Evolutionary conservation across 1,140 invertebrate genomes (phyloP).

Genomic region (Limonius californicus): DNA sequence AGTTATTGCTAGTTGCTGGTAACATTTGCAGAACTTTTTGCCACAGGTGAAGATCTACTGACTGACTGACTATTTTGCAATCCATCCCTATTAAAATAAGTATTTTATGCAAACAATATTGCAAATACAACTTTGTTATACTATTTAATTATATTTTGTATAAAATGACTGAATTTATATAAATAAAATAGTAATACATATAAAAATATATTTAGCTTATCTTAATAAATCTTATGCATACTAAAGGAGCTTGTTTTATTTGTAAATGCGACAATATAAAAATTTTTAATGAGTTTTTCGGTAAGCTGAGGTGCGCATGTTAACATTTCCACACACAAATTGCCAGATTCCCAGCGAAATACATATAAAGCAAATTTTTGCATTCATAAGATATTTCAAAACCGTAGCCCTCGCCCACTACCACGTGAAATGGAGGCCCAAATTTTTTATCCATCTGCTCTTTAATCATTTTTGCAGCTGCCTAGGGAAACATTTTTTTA

Average conservation of each 20-base stretch:
- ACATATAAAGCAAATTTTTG: conserved; percentile 87
- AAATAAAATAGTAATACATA: conserved; percentile 2
- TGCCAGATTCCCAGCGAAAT: conserved; percentile 85
- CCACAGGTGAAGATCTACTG: too few relatives aligned
- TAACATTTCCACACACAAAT: conserved; percentile 90
- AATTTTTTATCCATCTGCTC: conserved; percentile 93
- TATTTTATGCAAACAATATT: neutral
- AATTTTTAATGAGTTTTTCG: too few relatives aligned
- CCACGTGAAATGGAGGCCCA: conserved; percentile 87
- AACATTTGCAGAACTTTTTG: too few relatives aligned
- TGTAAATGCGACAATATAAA: too few relatives aligned
- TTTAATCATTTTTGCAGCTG: conserved; percentile 82
- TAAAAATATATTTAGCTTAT: conserved; percentile 9
- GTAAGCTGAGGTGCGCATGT: too few relatives aligned
- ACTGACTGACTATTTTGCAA: conserved; percentile 12
- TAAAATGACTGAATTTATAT: conserved; percentile 12
- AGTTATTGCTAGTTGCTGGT: too few relatives aligned
- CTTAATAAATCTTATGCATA: conserved; percentile 9
- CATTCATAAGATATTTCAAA: conserved; percentile 89
- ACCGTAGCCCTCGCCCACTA: conserved; percentile 91
- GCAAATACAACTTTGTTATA: neutral
- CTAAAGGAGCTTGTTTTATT: neutral
- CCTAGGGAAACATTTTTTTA: conserved; percentile 47
- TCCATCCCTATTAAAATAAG: neutral
- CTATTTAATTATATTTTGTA: neutral